These are phyloP conservation scores for Ormyrus thymus DNA, from an alignment of 2,888 invertebrate species.

Conservation along the genomic window DNA sequence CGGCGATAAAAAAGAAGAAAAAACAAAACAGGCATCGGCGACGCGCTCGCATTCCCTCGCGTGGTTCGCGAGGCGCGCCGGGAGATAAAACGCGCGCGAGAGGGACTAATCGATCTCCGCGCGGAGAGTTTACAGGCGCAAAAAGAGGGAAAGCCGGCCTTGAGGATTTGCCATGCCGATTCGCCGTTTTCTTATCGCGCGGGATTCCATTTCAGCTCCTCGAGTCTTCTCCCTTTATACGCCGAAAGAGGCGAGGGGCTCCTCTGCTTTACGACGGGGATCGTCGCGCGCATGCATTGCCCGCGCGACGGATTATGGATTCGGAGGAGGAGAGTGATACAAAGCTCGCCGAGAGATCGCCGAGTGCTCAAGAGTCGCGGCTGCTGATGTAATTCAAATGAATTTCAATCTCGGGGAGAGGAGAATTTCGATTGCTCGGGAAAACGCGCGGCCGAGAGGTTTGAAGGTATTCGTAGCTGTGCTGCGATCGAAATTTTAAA, in stretches of 20 bases:
- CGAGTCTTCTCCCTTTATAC: constrained; percentile 1
- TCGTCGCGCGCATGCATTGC: background rate
- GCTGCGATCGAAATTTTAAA: too few species aligned
- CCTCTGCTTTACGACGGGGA: background rate
- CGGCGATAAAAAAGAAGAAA: too few species aligned
- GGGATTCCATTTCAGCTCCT: too few species aligned
- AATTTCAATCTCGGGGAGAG: background rate
- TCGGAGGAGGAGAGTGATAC: background rate
- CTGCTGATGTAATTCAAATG: background rate
- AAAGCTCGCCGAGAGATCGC: background rate
- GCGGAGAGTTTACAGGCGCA: background rate
- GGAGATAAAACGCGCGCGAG: constrained; percentile 7
- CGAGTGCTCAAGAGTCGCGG: too few species aligned
- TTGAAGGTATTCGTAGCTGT: too few species aligned
- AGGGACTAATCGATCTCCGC: constrained; percentile 42
- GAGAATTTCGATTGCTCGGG: too few species aligned
- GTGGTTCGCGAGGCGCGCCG: background rate
- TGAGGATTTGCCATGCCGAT: constrained; percentile 37
- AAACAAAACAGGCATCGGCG: too few species aligned
- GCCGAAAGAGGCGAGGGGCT: too few species aligned
- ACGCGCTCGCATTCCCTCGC: constrained; percentile 14
- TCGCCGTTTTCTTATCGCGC: background rate
- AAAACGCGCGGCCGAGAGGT: too few species aligned
- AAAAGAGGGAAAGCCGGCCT: constrained; percentile 14
- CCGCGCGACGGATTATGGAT: background rate